Evolutionary conservation across 1,140 invertebrate species (phyloP).

Genomic region (Penaeus vannamei): DNA sequence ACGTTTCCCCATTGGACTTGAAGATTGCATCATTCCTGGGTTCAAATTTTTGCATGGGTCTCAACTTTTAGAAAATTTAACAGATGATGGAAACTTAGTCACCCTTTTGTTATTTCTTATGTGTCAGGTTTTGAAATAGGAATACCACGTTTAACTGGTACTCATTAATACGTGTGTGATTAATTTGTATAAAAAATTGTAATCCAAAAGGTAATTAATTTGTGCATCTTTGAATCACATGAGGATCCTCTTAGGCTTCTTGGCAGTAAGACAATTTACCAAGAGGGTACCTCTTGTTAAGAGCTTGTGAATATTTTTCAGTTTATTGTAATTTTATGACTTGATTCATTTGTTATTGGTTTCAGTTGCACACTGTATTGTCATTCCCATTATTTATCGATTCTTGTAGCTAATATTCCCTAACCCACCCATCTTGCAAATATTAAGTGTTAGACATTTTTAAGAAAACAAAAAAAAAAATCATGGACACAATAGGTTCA

Average conservation of each 20-base stretch:
- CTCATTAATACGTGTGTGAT: slow-evolving; percentile 52
- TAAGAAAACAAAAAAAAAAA: slow-evolving; percentile 32
- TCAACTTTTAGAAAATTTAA: slow-evolving; percentile 50
- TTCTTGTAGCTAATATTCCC: slow-evolving; percentile 49
- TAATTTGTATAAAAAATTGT: slow-evolving; percentile 4
- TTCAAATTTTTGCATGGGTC: slow-evolving; percentile 59
- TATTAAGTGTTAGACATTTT: slow-evolving; percentile 57
- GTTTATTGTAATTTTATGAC: slow-evolving; percentile 48
- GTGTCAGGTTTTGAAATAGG: slow-evolving; percentile 46
- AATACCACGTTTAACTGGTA: slow-evolving; percentile 31
- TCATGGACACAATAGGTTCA: slow-evolving; percentile 41
- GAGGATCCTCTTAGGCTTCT: slow-evolving; percentile 16
- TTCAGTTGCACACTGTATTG: slow-evolving; percentile 62
- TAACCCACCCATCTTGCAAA: slow-evolving; percentile 54
- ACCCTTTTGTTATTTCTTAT: slow-evolving; percentile 46
- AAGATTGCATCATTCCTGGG: slow-evolving; percentile 61
- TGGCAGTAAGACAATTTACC: background rate
- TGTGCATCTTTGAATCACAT: slow-evolving; percentile 49
- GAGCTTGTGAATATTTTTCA: slow-evolving; percentile 39
- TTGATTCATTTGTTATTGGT: slow-evolving; percentile 61
- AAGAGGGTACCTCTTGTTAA: slow-evolving; percentile 19
- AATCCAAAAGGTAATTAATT: slow-evolving; percentile 19
- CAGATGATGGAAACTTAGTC: slow-evolving; percentile 54
- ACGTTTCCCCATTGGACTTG: slow-evolving; percentile 61
- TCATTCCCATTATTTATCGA: slow-evolving; percentile 65